Evolutionary conservation across 2,113 vertebrate genomes (phyloP), one percentile per base, ranked within the genome.

Genomic region (Cyprinodon brontotheroides): DNA sequence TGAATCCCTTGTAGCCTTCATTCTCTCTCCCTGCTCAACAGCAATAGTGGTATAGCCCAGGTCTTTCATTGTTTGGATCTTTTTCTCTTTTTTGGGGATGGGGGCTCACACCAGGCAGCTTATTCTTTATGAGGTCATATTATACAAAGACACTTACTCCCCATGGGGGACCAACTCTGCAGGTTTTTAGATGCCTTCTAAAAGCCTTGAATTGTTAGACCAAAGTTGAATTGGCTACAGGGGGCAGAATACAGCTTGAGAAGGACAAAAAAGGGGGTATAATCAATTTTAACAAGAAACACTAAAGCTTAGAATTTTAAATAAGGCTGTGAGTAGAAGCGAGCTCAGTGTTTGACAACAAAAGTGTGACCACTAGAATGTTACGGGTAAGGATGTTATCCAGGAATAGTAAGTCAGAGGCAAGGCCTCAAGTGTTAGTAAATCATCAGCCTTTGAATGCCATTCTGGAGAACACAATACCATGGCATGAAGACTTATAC

Each of bases 101-200:
- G 70, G 68, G 75, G 60, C 69, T 83, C 73, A 74, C 79, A 83
- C 72, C 65, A 67, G 81, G 72, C 80, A 82, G 72, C 76, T 83
- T 88, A 89, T 86, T 89, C 83, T 79, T 87, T 69, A 86, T 70
- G 79, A 90, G 81, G 81, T 87, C 82, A 81, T 69, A 79, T 86
- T 88, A 82, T 79, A 85, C 78, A 81, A 85, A 87, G 87, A 80
- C 73, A 66, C 61, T 41, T 10, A 12, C 72, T 82, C 78, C 70
- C 87, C 20, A 15, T 17, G 62, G 72, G 63, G 47, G 41, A 53
- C n/a, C 38, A 57, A 43, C n/a, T 48, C 48, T 59, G 63, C 17
- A 37, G 77, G 77, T 79, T 71, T 65, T 79, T 81, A 61, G 68
- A 15, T 76, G 62, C 70, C 57, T 75, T 83, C 59, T 62, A 29